These are phyloP conservation scores for Nezara viridula DNA, from an alignment of 2,888 invertebrate species.

Conservation along the genomic window DNA sequence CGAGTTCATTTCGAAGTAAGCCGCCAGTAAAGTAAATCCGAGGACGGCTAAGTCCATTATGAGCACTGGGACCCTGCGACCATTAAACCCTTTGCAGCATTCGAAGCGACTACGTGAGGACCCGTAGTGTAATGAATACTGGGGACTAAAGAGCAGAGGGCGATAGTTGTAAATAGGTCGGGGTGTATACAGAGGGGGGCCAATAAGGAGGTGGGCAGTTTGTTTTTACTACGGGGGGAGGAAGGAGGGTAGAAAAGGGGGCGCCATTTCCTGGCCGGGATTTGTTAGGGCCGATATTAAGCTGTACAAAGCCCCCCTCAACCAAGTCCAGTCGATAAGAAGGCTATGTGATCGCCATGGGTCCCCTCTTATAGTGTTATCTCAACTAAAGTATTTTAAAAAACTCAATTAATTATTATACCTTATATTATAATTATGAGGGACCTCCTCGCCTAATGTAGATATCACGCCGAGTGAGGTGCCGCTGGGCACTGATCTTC, in stretches of 20 bases:
- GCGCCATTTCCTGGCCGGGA: not conserved
- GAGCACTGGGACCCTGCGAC: not conserved
- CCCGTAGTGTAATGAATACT: not conserved
- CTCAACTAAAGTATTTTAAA: not conserved
- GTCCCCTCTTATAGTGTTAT: not conserved
- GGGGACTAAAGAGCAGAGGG: not conserved
- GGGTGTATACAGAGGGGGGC: not conserved
- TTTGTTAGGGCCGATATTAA: constrained; percentile 34
- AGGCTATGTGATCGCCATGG: not conserved
- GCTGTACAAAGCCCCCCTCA: not conserved
- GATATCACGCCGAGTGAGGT: too few relatives aligned
- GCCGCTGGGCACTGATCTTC: too few relatives aligned
- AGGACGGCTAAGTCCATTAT: not conserved
- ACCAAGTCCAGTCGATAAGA: not conserved
- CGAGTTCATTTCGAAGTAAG: not conserved
- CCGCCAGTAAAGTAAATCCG: not conserved
- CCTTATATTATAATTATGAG: too few relatives aligned
- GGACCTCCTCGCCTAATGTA: too few relatives aligned
- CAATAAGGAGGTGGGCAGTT: not conserved
- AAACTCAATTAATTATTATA: too few relatives aligned
- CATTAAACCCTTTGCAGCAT: not conserved
- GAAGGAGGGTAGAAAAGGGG: not conserved
- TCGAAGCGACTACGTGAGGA: not conserved
- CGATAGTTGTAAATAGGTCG: constrained; percentile 1
- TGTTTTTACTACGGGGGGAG: constrained; percentile 18